Percentiles rank a stretch among this genome's conserved stretches.
Conservation (phyloP, 2,888 invertebrate species). For the Nowickia ferox region DNA sequence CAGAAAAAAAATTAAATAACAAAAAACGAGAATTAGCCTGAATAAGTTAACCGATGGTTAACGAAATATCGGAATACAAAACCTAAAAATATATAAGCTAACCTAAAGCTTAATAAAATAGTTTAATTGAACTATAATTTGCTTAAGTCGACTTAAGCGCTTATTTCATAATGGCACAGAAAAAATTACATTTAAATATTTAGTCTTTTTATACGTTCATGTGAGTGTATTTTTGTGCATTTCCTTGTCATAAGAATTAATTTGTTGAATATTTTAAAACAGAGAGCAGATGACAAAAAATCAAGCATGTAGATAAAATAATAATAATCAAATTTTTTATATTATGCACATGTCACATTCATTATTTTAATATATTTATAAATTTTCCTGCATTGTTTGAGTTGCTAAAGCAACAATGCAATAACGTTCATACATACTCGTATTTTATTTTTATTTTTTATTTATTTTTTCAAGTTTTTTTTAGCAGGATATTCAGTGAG, state of each 20-base stretch:
- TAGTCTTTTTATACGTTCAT: not conserved
- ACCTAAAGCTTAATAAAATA: too few species aligned
- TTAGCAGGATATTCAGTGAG: constrained; percentile 49
- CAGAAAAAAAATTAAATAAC: too few species aligned
- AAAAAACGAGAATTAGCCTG: too few species aligned
- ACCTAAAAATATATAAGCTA: too few species aligned
- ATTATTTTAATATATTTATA: constrained; percentile 55
- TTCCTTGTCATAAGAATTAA: constrained; percentile 27
- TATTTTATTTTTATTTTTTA: not conserved
- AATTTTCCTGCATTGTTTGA: constrained; percentile 12
- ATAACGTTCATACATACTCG: constrained; percentile 12
- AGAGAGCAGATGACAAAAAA: constrained; percentile 31
- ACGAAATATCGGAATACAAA: too few species aligned
- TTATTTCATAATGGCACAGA: too few species aligned
- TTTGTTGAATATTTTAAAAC: constrained; percentile 45
- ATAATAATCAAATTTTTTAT: constrained; percentile 51
- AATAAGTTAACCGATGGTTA: too few species aligned
- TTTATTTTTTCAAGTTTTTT: not conserved
- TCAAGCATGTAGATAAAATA: constrained; percentile 28
- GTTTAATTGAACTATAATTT: too few species aligned
- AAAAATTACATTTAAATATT: not conserved
- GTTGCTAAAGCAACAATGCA: constrained; percentile 42
- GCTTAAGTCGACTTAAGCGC: too few species aligned
- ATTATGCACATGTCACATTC: constrained; percentile 43
- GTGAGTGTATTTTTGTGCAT: not conserved